Conservation (phyloP, 2,113 vertebrate species). For the Blennius ocellaris region DNA sequence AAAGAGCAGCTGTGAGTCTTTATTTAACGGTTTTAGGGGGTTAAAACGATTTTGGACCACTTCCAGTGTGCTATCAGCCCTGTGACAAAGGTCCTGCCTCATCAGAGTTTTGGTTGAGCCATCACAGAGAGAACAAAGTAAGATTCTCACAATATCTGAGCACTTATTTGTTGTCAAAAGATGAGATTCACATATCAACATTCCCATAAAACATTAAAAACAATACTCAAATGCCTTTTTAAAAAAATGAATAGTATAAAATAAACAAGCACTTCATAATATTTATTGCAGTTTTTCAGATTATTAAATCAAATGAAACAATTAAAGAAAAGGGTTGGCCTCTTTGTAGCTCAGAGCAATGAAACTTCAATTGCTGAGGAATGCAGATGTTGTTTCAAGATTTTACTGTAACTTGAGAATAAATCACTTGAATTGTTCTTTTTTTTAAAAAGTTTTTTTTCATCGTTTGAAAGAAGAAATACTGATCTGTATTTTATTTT, state of each 20-base stretch:
- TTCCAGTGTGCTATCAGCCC: conserved; percentile 40
- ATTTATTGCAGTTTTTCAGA: neutral
- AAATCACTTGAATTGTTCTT: neutral
- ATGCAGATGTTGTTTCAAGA: conserved; percentile 28
- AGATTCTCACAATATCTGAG: neutral
- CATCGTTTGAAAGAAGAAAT: neutral
- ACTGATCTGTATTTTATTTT: neutral
- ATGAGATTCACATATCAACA: conserved; percentile 35
- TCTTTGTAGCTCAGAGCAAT: conserved; percentile 11
- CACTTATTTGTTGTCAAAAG: neutral
- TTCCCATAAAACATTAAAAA: conserved; percentile 39
- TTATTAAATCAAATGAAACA: conserved; percentile 32
- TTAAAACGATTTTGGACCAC: conserved; percentile 13
- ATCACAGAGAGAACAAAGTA: conserved; percentile 29
- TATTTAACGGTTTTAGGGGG: conserved; percentile 6
- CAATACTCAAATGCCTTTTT: conserved; percentile 16
- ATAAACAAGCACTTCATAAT: neutral
- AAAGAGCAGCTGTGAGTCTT: conserved; percentile 48
- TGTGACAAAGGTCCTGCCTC: conserved; percentile 34
- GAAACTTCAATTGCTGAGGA: conserved; percentile 39
- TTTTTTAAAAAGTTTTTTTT: too few relatives aligned
- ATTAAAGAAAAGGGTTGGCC: conserved; percentile 26
- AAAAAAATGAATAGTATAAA: conserved; percentile 14
- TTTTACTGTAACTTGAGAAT: neutral
- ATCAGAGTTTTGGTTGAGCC: conserved; percentile 17